phyloP scores from a whole-genome alignment of 2,113 vertebrate genomes.

The Cynopterus brachyotis region DNA sequence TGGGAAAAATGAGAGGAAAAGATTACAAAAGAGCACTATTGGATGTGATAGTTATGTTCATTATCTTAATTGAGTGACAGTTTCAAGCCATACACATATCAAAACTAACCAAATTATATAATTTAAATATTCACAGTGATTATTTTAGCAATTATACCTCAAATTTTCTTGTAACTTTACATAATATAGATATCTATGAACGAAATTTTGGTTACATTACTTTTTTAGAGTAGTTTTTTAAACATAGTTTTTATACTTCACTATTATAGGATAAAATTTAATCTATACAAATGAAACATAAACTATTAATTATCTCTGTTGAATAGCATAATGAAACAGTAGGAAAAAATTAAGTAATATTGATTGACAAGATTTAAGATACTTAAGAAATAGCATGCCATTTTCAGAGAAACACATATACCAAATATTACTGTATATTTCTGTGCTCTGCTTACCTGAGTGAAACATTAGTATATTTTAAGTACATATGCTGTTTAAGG shows the following conservation, averaged over 20 bases:
- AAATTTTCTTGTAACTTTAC: background rate
- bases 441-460: background rate
- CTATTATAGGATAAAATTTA: constrained; percentile 10
- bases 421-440: background rate
- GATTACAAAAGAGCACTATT: background rate
- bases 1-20: background rate
- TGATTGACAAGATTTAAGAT: background rate
- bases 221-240: background rate
- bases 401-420: background rate
- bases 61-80: background rate
- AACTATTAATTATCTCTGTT: constrained; percentile 5
- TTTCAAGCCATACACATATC: background rate
- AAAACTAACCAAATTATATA: background rate
- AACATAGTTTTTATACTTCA: background rate
- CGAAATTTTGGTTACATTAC: background rate
- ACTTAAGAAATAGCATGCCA: background rate
- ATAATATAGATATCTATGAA: background rate
- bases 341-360: background rate
- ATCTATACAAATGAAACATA: background rate
- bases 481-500: background rate
- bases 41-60: background rate
- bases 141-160: background rate
- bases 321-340: background rate
- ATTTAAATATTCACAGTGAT: background rate
- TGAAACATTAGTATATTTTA: background rate